Evolutionary conservation across 2,113 vertebrate species (phyloP), one percentile per base, ranked within the genome.

Genomic region (Tachuris rubrigastra): DNA sequence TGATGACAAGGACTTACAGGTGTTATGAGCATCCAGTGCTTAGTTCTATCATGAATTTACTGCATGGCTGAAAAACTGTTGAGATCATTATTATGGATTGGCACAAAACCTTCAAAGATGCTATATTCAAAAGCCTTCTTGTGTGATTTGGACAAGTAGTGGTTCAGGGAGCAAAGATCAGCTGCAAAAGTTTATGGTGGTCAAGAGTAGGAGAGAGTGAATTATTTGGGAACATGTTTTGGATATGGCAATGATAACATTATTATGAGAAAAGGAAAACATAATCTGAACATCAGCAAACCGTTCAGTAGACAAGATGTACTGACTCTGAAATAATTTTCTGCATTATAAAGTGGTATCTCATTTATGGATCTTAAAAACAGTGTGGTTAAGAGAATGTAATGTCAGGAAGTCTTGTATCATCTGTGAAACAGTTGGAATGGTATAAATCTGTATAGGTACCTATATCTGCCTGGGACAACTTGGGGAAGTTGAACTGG

Each of bases 371-470:
- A 75, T 71, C 59, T 89, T 78, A 53, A 56, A 92, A 67, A 14
- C 3, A 5, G 21, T 0, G 0, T 44, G 14, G 14, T 2, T 28
- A 37, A 60, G 39, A 59, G 39, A 67, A 58, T 15, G 15, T n/a
- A 50, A 33, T 12, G 37, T 37, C 59, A 73, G 24, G 12, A 49
- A 66, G 13, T 62, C 31, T 41, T 49, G 16, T n/a, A 30, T 5
- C 24, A 23, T 17, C 49, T 66, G 24, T 41, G 75, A 55, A 84
- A 42, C 2, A 60, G 14, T n/a, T 86, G 59, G 35, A 33, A 16
- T 33, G 33, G 17, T 63, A 28, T 22, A 53, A 42, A 63, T 33
- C 20, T 77, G 21, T 56, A 17, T 25, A 42, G 25, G 5, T 71
- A 4, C 37, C 18, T 19, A 2, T 31, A 56, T 14, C 14, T 80